Percentiles rank a stretch among this genome's conserved stretches.
phyloP scores from a whole-genome alignment of 2,113 vertebrate species.

The Cyphomyrus discorhynchus region DNA sequence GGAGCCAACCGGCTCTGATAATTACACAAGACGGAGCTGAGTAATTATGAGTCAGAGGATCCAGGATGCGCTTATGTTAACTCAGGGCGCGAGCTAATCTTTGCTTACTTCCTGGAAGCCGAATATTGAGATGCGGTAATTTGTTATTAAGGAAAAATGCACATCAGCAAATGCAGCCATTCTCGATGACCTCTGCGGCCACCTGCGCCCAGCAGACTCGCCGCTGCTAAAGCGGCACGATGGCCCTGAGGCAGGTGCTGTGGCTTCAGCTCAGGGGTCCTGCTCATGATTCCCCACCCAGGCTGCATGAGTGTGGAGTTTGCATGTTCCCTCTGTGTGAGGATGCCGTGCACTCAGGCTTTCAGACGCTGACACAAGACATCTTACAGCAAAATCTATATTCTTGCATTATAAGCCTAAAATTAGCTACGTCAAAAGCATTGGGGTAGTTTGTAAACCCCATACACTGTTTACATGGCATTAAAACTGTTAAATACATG shows the following conservation, averaged over 20 bases:
- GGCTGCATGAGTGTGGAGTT: background rate
- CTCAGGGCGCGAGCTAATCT: conserved; percentile 34
- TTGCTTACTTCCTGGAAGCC: conserved; percentile 27
- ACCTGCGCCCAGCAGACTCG: background rate
- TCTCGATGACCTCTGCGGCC: background rate
- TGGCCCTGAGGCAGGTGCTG: background rate
- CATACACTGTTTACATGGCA: too few species aligned
- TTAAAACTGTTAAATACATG: too few species aligned
- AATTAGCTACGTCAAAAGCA: too few species aligned
- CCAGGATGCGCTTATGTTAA: conserved; percentile 37
- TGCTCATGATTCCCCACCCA: background rate
- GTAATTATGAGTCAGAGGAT: conserved; percentile 42
- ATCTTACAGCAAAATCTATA: background rate
- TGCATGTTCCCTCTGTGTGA: background rate
- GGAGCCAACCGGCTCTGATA: conserved; percentile 24
- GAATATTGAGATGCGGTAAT: conserved; percentile 29
- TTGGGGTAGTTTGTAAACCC: too few species aligned
- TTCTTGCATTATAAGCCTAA: too few species aligned
- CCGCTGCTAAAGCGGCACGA: background rate
- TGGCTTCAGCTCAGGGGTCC: background rate
- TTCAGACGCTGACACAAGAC: background rate
- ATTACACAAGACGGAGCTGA: conserved; percentile 36
- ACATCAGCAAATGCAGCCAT: background rate
- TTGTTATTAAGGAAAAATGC: background rate
- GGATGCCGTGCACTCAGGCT: background rate